Percentiles rank a stretch among this genome's conserved stretches.
These are phyloP conservation scores for Hirundo rustica DNA, from an alignment of 2,797 vertebrate species.

Conservation along the genomic window DNA sequence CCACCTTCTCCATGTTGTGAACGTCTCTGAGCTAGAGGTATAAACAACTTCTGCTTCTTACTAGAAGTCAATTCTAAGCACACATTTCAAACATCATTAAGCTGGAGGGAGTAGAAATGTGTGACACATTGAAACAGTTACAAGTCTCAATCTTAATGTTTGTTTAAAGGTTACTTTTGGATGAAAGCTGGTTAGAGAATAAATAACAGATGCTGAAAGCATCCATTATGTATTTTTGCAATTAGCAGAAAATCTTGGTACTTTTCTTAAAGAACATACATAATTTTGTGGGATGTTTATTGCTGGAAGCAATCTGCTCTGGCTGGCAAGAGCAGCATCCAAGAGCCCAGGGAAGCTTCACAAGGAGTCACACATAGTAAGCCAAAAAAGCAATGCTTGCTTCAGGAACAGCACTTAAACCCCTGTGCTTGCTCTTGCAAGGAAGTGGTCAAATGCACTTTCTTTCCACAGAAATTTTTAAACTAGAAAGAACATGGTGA, in stretches of 20 bases:
- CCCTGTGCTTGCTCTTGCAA: background rate
- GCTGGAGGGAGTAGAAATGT: background rate
- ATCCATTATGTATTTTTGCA: slow-evolving; percentile 79
- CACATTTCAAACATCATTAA: slow-evolving; percentile 12
- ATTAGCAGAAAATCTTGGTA: slow-evolving; percentile 75
- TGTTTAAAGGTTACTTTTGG: slow-evolving; percentile 78
- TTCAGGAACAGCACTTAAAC: slow-evolving; percentile 53
- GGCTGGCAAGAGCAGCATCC: slow-evolving; percentile 42
- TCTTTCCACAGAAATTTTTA: background rate
- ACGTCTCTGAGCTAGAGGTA: background rate
- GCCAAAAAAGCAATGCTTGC: background rate
- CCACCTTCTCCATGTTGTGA: background rate
- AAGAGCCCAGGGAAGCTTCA: slow-evolving; percentile 48
- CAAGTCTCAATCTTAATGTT: slow-evolving; percentile 69
- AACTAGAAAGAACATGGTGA: background rate
- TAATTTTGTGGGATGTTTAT: slow-evolving; percentile 75
- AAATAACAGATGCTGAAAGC: slow-evolving; percentile 74
- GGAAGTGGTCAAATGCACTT: background rate
- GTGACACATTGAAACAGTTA: slow-evolving; percentile 69
- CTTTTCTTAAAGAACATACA: slow-evolving; percentile 77
- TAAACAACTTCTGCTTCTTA: slow-evolving; percentile 11
- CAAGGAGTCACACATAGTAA: slow-evolving; percentile 52
- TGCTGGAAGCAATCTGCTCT: slow-evolving; percentile 66
- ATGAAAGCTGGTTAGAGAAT: slow-evolving; percentile 71
- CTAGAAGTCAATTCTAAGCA: background rate